Evolutionary conservation across 2,888 invertebrate species (phyloP).

Genomic region (Acleris literana): DNA sequence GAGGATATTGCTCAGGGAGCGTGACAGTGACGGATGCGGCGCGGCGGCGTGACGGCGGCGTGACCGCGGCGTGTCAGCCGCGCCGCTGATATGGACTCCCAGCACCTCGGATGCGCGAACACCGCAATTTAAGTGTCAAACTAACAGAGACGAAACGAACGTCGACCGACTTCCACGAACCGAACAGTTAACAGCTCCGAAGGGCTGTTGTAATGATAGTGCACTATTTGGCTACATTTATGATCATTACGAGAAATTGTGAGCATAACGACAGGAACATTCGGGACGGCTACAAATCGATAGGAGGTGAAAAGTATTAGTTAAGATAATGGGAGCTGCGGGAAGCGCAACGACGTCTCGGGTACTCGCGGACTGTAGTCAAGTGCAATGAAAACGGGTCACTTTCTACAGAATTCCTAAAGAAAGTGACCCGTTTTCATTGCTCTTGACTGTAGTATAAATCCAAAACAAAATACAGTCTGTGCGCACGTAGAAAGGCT

Average conservation of each 20-base stretch:
- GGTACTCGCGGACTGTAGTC: not conserved
- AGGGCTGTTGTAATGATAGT: constrained; percentile 32
- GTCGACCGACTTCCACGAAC: constrained; percentile 51
- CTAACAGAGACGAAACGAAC: constrained; percentile 52
- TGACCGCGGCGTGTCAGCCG: constrained; percentile 45
- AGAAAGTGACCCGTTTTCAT: too few species aligned
- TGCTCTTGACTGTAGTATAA: too few species aligned
- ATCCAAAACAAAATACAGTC: too few species aligned
- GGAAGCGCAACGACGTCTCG: not conserved
- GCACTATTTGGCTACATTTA: constrained; percentile 36
- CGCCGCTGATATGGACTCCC: constrained; percentile 36
- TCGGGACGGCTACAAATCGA: constrained; percentile 35
- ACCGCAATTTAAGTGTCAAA: constrained; percentile 57
- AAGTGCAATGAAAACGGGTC: not conserved
- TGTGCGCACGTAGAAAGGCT: too few species aligned
- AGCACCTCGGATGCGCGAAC: constrained; percentile 46
- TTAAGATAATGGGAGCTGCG: constrained; percentile 8
- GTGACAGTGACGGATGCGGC: constrained; percentile 69
- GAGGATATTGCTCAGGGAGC: constrained; percentile 61
- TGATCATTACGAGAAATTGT: constrained; percentile 37
- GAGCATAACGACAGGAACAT: constrained; percentile 36
- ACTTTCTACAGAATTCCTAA: too few species aligned
- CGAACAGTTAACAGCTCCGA: constrained; percentile 39
- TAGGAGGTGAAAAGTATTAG: constrained; percentile 30
- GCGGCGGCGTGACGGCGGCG: constrained; percentile 44